These are phyloP conservation scores for Wasmannia auropunctata DNA, from an alignment of 1,140 invertebrate species.

Conservation along the genomic window DNA sequence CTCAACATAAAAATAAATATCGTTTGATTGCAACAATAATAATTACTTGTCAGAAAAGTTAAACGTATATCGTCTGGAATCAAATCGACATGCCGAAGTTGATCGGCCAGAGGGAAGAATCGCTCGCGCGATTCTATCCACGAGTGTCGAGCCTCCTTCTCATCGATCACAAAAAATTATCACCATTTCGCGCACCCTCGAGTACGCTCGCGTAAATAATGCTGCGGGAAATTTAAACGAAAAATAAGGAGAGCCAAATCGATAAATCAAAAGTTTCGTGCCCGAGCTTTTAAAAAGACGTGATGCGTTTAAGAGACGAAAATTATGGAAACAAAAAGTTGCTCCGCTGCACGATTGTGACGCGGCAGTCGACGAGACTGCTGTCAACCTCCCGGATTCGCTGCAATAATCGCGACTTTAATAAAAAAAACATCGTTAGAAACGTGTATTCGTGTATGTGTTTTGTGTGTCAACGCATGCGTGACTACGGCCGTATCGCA, in stretches of 20 bases:
- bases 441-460: not conserved
- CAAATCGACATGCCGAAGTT: not conserved
- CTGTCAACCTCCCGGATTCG: not conserved
- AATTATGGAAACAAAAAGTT: not conserved
- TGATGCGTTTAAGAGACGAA: not conserved
- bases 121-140: not conserved
- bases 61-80: slow-evolving; percentile 22
- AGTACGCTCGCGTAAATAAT: slow-evolving; percentile 26
- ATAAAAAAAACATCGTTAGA: slow-evolving; percentile 61
- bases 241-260: not conserved
- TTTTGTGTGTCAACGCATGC: not conserved
- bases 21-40: not conserved
- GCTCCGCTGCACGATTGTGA: slow-evolving; percentile 46
- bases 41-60: not conserved
- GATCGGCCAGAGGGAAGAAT: not conserved
- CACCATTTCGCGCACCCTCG: slow-evolving; percentile 58
- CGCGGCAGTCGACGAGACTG: slow-evolving; percentile 19
- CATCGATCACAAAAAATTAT: slow-evolving; percentile 68
- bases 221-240: slow-evolving; percentile 8
- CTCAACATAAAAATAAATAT: not conserved
- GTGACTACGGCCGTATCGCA: slow-evolving; percentile 1
- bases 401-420: slow-evolving; percentile 51
- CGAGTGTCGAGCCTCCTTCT: slow-evolving; percentile 26
- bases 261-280: not conserved
- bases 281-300: not conserved